Percentiles rank a stretch among this genome's conserved stretches.
phyloP scores from a whole-genome alignment of 1,140 invertebrate species.

The Parasteatoda tepidariorum region DNA sequence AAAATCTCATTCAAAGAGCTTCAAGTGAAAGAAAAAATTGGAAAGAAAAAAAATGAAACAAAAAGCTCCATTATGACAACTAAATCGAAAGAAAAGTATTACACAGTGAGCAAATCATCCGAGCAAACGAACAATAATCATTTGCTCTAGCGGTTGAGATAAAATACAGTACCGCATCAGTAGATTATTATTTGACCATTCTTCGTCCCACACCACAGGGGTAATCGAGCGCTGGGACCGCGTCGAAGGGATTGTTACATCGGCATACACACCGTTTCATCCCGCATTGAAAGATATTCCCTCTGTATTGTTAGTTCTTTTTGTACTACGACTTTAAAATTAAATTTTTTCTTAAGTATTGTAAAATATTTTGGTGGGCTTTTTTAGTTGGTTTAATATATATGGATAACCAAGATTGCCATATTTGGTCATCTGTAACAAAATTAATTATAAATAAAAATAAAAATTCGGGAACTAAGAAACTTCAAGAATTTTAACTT shows the following conservation, averaged over 20 bases:
- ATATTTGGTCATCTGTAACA: no score
- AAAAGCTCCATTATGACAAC: conserved; percentile 1
- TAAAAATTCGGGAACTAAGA: no score
- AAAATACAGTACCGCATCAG: background rate
- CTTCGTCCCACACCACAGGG: background rate
- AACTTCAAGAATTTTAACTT: no score
- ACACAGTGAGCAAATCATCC: conserved; percentile 5
- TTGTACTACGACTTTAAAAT: no score
- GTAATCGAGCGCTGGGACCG: background rate
- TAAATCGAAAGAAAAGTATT: conserved; percentile 6
- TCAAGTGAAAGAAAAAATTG: no score
- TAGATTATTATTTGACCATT: conserved; percentile 4
- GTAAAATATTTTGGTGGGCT: no score
- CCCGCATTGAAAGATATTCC: background rate
- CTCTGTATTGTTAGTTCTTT: no score
- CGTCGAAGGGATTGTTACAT: background rate
- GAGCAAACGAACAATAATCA: conserved; percentile 26
- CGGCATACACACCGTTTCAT: background rate
- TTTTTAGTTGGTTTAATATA: no score
- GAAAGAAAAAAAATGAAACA: background rate
- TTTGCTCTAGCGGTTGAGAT: conserved; percentile 23
- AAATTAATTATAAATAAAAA: no score
- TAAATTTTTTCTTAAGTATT: no score
- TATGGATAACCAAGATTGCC: no score
- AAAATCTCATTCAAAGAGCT: no score